Percentiles rank a stretch among this genome's conserved stretches.
Conservation (phyloP, 1,140 invertebrate genomes). For the Pseudomyrmex cubaensis region DNA sequence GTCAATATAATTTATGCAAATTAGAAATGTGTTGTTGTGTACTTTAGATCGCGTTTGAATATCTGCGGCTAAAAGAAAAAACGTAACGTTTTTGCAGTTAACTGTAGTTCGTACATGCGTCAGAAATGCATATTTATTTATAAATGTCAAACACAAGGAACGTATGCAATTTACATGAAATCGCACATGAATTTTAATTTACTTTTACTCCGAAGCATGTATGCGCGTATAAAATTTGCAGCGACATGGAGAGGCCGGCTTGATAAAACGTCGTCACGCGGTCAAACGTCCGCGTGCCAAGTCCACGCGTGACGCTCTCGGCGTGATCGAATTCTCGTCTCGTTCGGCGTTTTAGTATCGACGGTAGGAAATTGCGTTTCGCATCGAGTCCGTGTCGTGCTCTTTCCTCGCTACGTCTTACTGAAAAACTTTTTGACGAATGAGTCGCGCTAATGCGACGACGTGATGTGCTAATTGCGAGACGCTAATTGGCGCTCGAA, state of each 20-base stretch:
- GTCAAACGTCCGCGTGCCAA: not conserved
- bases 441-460: not conserved
- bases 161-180: slow-evolving; percentile 14
- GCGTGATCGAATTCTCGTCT: slow-evolving; percentile 35
- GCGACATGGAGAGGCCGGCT: too few species aligned
- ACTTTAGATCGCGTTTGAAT: not conserved
- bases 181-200: slow-evolving; percentile 18
- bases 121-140: slow-evolving; percentile 33
- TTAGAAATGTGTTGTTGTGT: not conserved
- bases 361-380: slow-evolving; percentile 4
- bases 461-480: slow-evolving; percentile 46
- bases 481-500: slow-evolving; percentile 29
- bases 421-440: not conserved
- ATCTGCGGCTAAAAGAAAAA: not conserved
- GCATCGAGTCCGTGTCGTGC: not conserved
- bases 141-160: not conserved
- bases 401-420: not conserved
- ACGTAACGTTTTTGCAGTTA: not conserved
- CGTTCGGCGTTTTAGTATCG: slow-evolving; percentile 28
- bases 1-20: not conserved
- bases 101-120: not conserved
- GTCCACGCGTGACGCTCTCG: slow-evolving; percentile 23
- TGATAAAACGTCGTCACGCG: slow-evolving; percentile 12
- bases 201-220: slow-evolving; percentile 20
- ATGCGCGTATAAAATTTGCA: slow-evolving; percentile 1